Evolutionary conservation across 1,140 invertebrate genomes (phyloP), one percentile per base, ranked within the genome.

Genomic region (Drosophila varians): DNA sequence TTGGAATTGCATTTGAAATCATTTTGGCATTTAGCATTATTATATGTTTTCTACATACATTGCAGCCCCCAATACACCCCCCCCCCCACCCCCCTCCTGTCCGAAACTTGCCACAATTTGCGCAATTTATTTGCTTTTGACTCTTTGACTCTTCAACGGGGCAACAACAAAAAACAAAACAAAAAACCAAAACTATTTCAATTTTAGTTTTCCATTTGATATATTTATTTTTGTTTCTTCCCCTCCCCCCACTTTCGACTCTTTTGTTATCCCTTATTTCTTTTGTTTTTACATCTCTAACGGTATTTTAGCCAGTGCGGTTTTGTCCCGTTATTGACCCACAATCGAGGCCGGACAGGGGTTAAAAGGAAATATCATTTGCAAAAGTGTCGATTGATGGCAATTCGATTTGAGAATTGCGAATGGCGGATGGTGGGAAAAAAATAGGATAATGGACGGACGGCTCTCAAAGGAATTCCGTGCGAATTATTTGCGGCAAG

Each of bases 1-100:
- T 84, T 76, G 66, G 65, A 86, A 80, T 80, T 80, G 68, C 51
- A 76, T 86, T 86, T 56, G 70, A 86, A 84, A 84, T 84, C 65
- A 84, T 84, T 84, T 80, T 40, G 69, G 53, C 49, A 79, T 68
- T 84, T 68, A 60, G 55, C 53, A 75, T 84, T 83, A 74, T 78
- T 68, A 62, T 21, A 21, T 21, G 21, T 2, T n/a, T n/a, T n/a
- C n/a, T 61, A 64, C 58, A 70, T 61, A n/a, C n/a, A 79, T 28
- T 47, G 19, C 47, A 25, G 57, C 54, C 26, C 25, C 61, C 18
- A 48, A 73, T 42, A 57, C n/a, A n/a, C n/a, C n/a, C n/a, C n/a
- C n/a, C n/a, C n/a, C n/a, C n/a, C n/a, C n/a, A n/a, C n/a, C n/a
- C n/a, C n/a, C n/a, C n/a, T n/a, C n/a, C n/a, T n/a, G n/a, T n/a